phyloP scores from a whole-genome alignment of 2,888 invertebrate species.

The Congeria kusceri region DNA sequence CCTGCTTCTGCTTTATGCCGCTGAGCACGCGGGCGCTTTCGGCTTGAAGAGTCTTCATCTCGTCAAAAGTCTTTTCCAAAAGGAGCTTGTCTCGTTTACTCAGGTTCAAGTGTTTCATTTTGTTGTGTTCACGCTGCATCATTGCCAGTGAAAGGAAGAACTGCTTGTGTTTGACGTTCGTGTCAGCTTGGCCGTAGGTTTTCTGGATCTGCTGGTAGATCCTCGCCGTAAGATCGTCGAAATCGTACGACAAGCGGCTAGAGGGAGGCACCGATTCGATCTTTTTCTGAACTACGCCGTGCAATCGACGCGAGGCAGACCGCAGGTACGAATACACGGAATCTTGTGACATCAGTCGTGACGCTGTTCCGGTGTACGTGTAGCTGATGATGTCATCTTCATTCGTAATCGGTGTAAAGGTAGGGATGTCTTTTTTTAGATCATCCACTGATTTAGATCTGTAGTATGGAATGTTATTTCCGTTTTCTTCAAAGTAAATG shows the following conservation, averaged over 20 bases:
- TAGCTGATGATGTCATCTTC: conserved; percentile 32
- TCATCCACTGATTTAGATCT: conserved; percentile 27
- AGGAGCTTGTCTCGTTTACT: conserved; percentile 15
- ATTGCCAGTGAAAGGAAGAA: conserved; percentile 26
- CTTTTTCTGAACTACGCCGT: conserved; percentile 34
- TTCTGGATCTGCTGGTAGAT: conserved; percentile 49
- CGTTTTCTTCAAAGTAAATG: conserved; percentile 14
- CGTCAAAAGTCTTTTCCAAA: conserved; percentile 29
- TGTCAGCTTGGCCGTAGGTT: conserved; percentile 32
- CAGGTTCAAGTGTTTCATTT: conserved; percentile 26
- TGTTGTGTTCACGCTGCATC: conserved; percentile 21
- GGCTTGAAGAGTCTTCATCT: conserved; percentile 10
- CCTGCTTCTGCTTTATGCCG: background rate
- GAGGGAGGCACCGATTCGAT: conserved; percentile 42
- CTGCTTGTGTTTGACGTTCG: conserved; percentile 29
- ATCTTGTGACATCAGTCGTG: background rate
- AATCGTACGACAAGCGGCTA: conserved; percentile 30
- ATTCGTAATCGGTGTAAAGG: conserved; percentile 33
- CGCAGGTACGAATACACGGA: background rate
- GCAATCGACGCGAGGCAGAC: background rate
- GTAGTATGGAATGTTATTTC: conserved; percentile 11
- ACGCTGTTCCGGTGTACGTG: conserved; percentile 43
- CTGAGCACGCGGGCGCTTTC: conserved; percentile 21
- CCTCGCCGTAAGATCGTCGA: conserved; percentile 35
- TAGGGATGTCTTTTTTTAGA: background rate